These are phyloP conservation scores for Thecocarcelia acutangulata DNA, from an alignment of 2,888 invertebrate genomes.

Conservation along the genomic window DNA sequence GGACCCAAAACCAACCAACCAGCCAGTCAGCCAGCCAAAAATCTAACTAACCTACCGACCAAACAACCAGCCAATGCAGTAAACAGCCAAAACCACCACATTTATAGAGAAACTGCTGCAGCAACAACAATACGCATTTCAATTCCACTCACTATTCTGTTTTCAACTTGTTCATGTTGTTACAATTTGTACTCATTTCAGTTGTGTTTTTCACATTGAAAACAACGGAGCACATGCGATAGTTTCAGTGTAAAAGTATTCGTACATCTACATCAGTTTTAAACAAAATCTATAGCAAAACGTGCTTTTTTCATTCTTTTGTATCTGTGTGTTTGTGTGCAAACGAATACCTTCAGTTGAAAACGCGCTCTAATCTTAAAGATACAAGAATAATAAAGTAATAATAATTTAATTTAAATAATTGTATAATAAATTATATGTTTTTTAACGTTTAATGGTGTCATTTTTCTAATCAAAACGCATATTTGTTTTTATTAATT, in stretches of 20 bases:
- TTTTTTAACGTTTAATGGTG: conserved; percentile 44
- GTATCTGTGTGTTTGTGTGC: conserved; percentile 34
- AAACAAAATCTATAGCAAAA: conserved; percentile 50
- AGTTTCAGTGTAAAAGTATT: conserved; percentile 50
- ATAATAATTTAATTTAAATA: conserved; percentile 11
- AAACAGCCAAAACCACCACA: conserved; percentile 34
- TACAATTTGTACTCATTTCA: conserved; percentile 66
- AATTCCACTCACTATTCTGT: conserved; percentile 47
- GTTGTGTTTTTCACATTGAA: conserved; percentile 69
- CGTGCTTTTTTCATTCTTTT: conserved; percentile 55
- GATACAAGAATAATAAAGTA: conserved; percentile 46
- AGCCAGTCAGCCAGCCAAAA: background rate
- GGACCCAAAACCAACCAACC: background rate
- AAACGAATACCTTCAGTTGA: conserved; percentile 49
- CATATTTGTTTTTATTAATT: conserved; percentile 1
- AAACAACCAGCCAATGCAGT: conserved; percentile 36
- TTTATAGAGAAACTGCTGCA: conserved; percentile 24
- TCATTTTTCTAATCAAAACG: conserved; percentile 29
- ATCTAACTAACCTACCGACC: background rate
- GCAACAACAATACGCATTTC: conserved; percentile 25
- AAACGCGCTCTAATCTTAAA: conserved; percentile 66
- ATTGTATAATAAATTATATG: background rate
- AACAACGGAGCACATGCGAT: conserved; percentile 65
- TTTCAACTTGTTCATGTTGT: conserved; percentile 65
- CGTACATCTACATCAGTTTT: conserved; percentile 28